phyloP scores from a whole-genome alignment of 2,888 invertebrate genomes.

The Aphidius colemani region DNA sequence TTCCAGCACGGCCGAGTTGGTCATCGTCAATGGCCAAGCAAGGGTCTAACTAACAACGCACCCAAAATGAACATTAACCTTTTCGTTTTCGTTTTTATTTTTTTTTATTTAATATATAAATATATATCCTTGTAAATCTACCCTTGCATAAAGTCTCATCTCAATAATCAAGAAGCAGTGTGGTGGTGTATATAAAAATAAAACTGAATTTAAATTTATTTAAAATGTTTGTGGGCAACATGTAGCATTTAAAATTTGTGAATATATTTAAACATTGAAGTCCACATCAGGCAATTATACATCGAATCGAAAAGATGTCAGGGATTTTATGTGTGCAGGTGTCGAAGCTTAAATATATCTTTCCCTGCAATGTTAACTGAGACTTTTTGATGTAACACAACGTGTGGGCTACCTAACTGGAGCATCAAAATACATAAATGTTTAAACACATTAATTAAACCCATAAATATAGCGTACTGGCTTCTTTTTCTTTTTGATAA shows the following conservation, averaged over 20 bases:
- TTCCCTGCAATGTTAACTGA: background rate
- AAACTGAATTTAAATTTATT: background rate
- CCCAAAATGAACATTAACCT: slow-evolving; percentile 19
- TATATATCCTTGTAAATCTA: background rate
- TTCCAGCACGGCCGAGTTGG: slow-evolving; percentile 31
- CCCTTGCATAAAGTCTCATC: background rate
- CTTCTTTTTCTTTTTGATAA: too few species aligned
- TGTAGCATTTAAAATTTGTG: slow-evolving; percentile 22
- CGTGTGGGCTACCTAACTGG: slow-evolving; percentile 26
- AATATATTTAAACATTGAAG: slow-evolving; percentile 13
- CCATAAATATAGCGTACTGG: too few species aligned
- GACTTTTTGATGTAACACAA: background rate
- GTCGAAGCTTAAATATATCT: background rate
- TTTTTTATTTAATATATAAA: slow-evolving; percentile 1
- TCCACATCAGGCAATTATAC: slow-evolving; percentile 23
- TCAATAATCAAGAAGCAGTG: slow-evolving; percentile 6
- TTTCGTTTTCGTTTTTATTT: background rate
- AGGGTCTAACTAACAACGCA: slow-evolving; percentile 20
- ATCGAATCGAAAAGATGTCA: background rate
- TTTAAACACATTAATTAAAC: too few species aligned
- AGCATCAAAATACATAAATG: slow-evolving; percentile 5
- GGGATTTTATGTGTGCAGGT: slow-evolving; percentile 16
- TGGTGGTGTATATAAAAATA: background rate
- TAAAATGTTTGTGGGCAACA: slow-evolving; percentile 5
- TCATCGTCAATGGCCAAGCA: slow-evolving; percentile 30